Conservation (phyloP, 1,140 invertebrate genomes). For the Coenobita brevimanus region DNA sequence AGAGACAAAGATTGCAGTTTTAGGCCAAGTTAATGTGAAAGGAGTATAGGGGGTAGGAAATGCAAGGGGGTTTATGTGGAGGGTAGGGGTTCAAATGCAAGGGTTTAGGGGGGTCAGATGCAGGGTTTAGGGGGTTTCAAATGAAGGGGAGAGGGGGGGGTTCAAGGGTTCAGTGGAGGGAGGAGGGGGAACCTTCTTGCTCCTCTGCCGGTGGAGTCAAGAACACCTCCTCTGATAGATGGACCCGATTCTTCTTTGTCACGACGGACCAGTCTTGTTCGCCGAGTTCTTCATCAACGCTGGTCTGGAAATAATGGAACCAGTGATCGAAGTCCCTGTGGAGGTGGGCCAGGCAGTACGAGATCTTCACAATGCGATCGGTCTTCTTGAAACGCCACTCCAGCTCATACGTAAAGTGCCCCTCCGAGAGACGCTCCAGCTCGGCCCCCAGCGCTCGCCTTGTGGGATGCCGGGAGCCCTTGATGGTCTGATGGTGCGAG, state of each 20-base stretch:
- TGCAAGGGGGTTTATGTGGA: no score
- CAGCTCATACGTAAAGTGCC: slow-evolving; percentile 56
- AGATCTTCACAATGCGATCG: slow-evolving; percentile 54
- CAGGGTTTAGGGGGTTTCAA: no score
- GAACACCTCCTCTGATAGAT: slow-evolving; percentile 41
- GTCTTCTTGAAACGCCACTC: slow-evolving; percentile 59
- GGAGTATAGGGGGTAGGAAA: no score
- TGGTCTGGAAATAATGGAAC: slow-evolving; percentile 62
- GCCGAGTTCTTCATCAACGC: slow-evolving; percentile 60
- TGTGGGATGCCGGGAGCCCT: slow-evolving; percentile 55
- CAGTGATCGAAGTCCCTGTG: slow-evolving; percentile 63
- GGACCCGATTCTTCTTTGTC: slow-evolving; percentile 24
- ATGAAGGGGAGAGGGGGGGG: no score
- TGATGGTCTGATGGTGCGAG: slow-evolving; percentile 54
- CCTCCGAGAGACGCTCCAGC: slow-evolving; percentile 49
- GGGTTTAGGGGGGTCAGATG: no score
- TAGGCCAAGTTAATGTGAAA: no score
- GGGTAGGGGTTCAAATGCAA: no score
- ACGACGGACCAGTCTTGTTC: slow-evolving; percentile 27
- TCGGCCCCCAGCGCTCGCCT: slow-evolving; percentile 46
- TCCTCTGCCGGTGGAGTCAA: neutral
- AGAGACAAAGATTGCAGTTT: no score
- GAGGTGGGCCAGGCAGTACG: slow-evolving; percentile 43
- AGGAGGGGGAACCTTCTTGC: no score
- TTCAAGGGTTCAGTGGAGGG: no score